Conservation (phyloP, 2,888 invertebrate species). For the Conops quadrifasciatus region DNA sequence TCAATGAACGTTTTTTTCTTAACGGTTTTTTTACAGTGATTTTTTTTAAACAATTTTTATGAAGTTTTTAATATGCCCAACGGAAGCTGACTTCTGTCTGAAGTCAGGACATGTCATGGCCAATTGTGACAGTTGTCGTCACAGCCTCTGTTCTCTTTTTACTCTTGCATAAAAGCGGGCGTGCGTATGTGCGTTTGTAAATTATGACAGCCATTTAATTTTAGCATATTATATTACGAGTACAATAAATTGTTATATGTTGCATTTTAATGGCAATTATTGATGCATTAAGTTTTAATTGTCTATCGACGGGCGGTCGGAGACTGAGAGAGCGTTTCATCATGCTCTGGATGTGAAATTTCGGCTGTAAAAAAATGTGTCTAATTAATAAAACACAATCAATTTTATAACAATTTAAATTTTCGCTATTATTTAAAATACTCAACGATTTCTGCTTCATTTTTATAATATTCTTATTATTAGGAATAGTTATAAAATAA, state of each 20-base stretch:
- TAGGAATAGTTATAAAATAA: no score
- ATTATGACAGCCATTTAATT: slow-evolving; percentile 3
- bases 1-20: neutral
- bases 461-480: no score
- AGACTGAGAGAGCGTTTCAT: neutral
- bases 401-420: no score
- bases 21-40: neutral
- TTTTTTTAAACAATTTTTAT: slow-evolving; percentile 22
- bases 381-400: no score
- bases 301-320: slow-evolving; percentile 29
- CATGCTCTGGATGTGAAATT: no score
- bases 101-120: slow-evolving; percentile 6
- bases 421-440: no score
- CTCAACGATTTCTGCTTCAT: no score
- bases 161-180: neutral
- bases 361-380: no score
- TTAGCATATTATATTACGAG: slow-evolving; percentile 14
- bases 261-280: slow-evolving; percentile 35
- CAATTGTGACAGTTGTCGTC: slow-evolving; percentile 24
- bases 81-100: slow-evolving; percentile 7
- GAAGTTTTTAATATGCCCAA: slow-evolving; percentile 34
- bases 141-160: neutral
- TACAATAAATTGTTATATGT: neutral
- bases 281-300: slow-evolving; percentile 46
- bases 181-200: neutral